Conservation (phyloP, 1,140 invertebrate species). For the Cydia splendana region DNA sequence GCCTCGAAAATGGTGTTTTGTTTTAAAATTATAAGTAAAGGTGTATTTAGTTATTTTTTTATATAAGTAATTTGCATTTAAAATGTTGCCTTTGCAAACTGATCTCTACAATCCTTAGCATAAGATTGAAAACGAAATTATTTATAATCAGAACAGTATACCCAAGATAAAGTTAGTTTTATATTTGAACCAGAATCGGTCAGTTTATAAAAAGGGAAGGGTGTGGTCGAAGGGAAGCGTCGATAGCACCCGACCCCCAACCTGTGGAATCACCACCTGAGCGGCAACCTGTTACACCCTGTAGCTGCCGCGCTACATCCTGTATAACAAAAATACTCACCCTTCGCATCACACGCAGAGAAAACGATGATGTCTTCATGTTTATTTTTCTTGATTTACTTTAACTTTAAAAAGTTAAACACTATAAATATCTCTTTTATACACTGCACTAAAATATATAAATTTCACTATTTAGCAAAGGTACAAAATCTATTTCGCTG, state of each 20-base stretch:
- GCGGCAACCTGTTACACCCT: slow-evolving; percentile 65
- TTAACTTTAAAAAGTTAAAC: slow-evolving; percentile 10
- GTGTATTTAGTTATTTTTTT: too few relatives aligned
- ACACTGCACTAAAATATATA: slow-evolving; percentile 44
- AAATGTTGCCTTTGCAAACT: background rate
- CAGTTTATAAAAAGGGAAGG: slow-evolving; percentile 35
- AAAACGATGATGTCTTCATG: slow-evolving; percentile 90
- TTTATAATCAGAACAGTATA: background rate
- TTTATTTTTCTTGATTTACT: slow-evolving; percentile 60
- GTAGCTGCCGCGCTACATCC: slow-evolving; percentile 1
- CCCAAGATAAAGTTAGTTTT: too few relatives aligned
- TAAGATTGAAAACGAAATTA: background rate
- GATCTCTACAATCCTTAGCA: background rate
- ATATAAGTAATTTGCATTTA: background rate
- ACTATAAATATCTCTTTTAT: background rate
- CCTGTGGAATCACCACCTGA: slow-evolving; percentile 61
- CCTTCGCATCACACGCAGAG: slow-evolving; percentile 87
- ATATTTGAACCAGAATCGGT: too few relatives aligned
- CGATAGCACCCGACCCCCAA: slow-evolving; percentile 42
- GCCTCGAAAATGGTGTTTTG: too few relatives aligned
- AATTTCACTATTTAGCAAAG: slow-evolving; percentile 36
- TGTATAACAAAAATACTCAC: slow-evolving; percentile 76
- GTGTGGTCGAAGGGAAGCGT: slow-evolving; percentile 45
- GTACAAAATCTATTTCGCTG: slow-evolving; percentile 42
- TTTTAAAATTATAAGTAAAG: too few relatives aligned